Percentiles rank a stretch among this genome's conserved stretches.
These are phyloP conservation scores for Drosophila quasianomalipes DNA, from an alignment of 2,888 invertebrate species.

Conservation along the genomic window DNA sequence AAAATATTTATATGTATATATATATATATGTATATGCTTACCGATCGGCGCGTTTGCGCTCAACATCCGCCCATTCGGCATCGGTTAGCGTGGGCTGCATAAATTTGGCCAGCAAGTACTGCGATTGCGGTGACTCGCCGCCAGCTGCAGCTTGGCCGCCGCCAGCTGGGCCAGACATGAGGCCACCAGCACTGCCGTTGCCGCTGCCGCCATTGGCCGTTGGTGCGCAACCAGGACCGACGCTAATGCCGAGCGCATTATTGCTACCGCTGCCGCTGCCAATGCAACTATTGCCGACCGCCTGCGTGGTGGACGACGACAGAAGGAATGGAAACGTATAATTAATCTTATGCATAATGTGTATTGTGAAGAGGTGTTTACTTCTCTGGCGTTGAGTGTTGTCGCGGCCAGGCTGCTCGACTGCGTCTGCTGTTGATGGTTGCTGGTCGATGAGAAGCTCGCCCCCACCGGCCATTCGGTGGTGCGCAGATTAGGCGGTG, in stretches of 20 bases:
- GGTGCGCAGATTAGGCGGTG: conserved; percentile 77
- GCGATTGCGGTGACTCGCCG: conserved; percentile 79
- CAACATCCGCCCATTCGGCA: conserved; percentile 86
- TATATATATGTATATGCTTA: conserved; percentile 47
- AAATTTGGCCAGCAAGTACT: conserved; percentile 86
- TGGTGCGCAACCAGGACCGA: conserved; percentile 72
- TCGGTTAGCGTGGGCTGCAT: conserved; percentile 87
- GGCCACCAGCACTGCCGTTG: conserved; percentile 62
- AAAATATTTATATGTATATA: neutral
- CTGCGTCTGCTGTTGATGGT: conserved; percentile 84
- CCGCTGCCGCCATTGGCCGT: conserved; percentile 62
- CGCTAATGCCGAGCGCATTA: conserved; percentile 78
- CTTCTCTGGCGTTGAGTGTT: conserved; percentile 84
- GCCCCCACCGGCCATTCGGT: conserved; percentile 84
- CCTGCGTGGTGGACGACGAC: conserved; percentile 45
- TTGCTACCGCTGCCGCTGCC: conserved; percentile 63
- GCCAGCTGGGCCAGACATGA: conserved; percentile 53
- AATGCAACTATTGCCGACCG: conserved; percentile 73
- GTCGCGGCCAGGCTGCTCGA: conserved; percentile 83
- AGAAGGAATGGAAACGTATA: conserved; percentile 1
- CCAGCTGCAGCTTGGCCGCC: conserved; percentile 59
- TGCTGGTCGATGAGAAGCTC: conserved; percentile 79
- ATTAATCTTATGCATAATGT: conserved; percentile 5
- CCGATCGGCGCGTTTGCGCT: conserved; percentile 88
- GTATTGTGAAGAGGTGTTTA: conserved; percentile 41